Evolutionary conservation across 2,888 invertebrate genomes (phyloP), one percentile per base, ranked within the genome.

Genomic region (Caenorhabditis sp.): DNA sequence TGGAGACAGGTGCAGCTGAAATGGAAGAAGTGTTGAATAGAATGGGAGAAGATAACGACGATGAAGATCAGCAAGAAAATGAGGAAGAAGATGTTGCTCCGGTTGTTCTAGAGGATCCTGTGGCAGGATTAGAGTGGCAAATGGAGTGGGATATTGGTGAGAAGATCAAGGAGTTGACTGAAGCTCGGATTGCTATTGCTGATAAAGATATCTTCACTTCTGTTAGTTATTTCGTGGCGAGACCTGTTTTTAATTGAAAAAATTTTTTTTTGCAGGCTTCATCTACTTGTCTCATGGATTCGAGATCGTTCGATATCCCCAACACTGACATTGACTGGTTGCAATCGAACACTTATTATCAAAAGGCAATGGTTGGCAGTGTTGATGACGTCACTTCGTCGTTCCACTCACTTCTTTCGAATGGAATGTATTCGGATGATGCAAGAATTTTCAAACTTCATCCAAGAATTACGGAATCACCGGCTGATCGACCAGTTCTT

Each of bases 241-340:
- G 31, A 31, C 10, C 31, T 10, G 31, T 31, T 4, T 6, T 31
- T 31, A 6, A 6, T 57, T 10, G 17, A 31, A 5, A 3, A 10
- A 43, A 14, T 17, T 43, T 17, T 14, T 43, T 53, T 53, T 6
- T 53, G 3, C 24, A 53, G 53, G 21, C 19, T 4, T 19, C 31
- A 12, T 17, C 37, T 19, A 10, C 14, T 23, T 31, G 54, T 0
- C 12, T 49, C 14, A 19, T 37, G 1, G 68, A 73, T 26, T 65
- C 61, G 14, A 49, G 23, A 3, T 43, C 57, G 23, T 49, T 63
- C 26, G 72, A 73, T 19, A 17, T 73, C 0, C 62, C 62, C 36
- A 62, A 73, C 24, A n/a, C 65, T 3, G 61, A 37, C 12, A 53
- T 73, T 19, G 73, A 73, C 17, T 73, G 65, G 62, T 55, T 73